These are phyloP conservation scores for Choloepus didactylus DNA, from an alignment of 2,797 vertebrate species.

Conservation along the genomic window DNA sequence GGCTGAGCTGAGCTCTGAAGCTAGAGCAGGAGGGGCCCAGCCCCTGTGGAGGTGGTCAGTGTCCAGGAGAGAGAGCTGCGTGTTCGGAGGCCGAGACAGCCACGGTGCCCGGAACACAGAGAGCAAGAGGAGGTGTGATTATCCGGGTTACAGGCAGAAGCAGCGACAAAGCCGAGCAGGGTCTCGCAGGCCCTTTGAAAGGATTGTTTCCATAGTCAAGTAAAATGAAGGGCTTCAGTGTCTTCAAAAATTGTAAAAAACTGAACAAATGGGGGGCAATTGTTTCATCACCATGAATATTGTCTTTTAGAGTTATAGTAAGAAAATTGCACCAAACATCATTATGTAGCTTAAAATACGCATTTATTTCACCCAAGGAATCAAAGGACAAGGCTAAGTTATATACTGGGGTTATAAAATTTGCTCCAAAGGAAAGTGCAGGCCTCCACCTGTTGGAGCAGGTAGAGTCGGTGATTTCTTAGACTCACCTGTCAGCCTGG, in stretches of 20 bases:
- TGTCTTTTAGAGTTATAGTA: neutral
- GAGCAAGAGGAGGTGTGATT: neutral
- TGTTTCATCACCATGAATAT: neutral
- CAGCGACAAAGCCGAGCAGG: too few species aligned
- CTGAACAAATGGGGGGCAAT: neutral
- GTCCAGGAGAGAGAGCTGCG: neutral
- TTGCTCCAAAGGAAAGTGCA: neutral
- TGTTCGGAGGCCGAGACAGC: neutral
- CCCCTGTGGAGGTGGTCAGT: neutral
- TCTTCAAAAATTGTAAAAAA: slow-evolving; percentile 1
- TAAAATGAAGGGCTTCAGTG: neutral
- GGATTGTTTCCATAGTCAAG: neutral
- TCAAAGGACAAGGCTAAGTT: neutral
- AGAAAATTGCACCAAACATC: neutral
- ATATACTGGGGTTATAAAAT: neutral
- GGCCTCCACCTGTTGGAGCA: neutral
- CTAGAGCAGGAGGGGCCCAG: neutral
- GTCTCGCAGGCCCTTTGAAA: too few species aligned
- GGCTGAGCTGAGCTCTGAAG: too few species aligned
- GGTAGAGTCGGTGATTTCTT: neutral
- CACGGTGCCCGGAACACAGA: neutral
- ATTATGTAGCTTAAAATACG: neutral
- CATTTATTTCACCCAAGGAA: slow-evolving; percentile 2
- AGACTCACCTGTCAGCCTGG: neutral
- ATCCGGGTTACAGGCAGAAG: neutral